Evolutionary conservation across 2,888 invertebrate genomes (phyloP).

Genomic region (Carcina quercana): DNA sequence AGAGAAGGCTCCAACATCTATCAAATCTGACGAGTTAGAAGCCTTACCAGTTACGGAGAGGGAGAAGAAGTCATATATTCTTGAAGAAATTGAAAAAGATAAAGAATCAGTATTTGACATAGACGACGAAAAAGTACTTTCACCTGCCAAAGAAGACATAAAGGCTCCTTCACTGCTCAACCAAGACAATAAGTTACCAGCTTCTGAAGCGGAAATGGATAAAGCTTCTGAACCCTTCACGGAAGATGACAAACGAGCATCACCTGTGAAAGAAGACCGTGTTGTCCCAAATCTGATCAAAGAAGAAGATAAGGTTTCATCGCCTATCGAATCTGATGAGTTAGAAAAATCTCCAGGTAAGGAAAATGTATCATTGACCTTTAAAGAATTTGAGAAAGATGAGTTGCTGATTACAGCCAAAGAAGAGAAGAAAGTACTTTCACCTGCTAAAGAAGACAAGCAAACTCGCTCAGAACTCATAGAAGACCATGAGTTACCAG

Average conservation of each 20-base stretch:
- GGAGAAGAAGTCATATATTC: too few species aligned
- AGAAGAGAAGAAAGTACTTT: not conserved
- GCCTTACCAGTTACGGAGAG: too few species aligned
- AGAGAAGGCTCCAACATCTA: not conserved
- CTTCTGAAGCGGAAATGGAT: not conserved
- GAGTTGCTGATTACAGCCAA: too few species aligned
- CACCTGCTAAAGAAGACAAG: constrained; percentile 1
- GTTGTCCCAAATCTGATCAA: constrained; percentile 2
- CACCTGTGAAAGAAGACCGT: constrained; percentile 3
- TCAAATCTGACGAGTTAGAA: not conserved
- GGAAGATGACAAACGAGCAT: not conserved
- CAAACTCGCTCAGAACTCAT: constrained; percentile 6
- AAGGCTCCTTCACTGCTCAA: constrained; percentile 6
- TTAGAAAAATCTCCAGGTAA: not conserved
- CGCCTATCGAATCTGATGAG: constrained; percentile 6
- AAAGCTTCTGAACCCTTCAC: too few species aligned
- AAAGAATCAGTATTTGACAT: too few species aligned
- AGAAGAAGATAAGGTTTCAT: constrained; percentile 4
- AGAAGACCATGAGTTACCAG: constrained; percentile 2
- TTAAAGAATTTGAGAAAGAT: too few species aligned
- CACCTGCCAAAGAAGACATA: constrained; percentile 3
- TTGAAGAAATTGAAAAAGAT: too few species aligned
- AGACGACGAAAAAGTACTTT: not conserved
- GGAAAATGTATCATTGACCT: not conserved
- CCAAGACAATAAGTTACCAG: constrained; percentile 2